These are phyloP conservation scores for Nymphalis io DNA, from an alignment of 1,140 invertebrate genomes.

Conservation along the genomic window DNA sequence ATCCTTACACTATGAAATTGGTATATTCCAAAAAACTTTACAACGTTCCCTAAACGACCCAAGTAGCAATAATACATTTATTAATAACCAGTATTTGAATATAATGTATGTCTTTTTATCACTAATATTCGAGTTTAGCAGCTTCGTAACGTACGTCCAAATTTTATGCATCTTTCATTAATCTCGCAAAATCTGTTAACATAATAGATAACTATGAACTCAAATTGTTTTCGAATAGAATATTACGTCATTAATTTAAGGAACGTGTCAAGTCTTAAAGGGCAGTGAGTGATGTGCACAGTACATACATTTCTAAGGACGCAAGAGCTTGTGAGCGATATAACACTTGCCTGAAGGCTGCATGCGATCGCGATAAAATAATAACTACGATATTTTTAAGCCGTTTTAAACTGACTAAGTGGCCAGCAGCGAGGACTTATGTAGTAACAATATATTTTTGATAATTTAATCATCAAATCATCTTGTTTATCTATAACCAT, in stretches of 20 bases:
- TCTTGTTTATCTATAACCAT: slow-evolving; percentile 8
- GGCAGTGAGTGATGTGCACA: slow-evolving; percentile 53
- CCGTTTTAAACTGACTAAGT: slow-evolving; percentile 32
- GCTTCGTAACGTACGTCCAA: too few species aligned
- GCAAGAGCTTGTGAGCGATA: slow-evolving; percentile 39
- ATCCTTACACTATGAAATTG: slow-evolving; percentile 7
- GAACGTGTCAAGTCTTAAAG: slow-evolving; percentile 35
- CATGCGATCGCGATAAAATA: slow-evolving; percentile 37
- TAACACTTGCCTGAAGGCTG: slow-evolving; percentile 30
- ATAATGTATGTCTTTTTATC: background rate
- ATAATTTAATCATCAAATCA: slow-evolving; percentile 37
- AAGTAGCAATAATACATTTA: too few species aligned
- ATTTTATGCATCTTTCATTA: too few species aligned
- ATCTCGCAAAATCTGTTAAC: too few species aligned
- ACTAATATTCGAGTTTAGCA: background rate
- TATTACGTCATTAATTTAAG: background rate
- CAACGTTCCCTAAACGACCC: background rate
- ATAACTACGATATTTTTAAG: slow-evolving; percentile 35
- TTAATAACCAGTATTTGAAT: too few species aligned
- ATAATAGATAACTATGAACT: too few species aligned
- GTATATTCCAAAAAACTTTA: background rate
- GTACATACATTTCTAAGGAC: slow-evolving; percentile 36
- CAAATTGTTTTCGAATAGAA: background rate
- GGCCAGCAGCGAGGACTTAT: slow-evolving; percentile 36
- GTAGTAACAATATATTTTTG: slow-evolving; percentile 36